Percentiles rank a stretch among this genome's conserved stretches.
Conservation (phyloP, 2,113 vertebrate species). For the Redunca redunca region DNA sequence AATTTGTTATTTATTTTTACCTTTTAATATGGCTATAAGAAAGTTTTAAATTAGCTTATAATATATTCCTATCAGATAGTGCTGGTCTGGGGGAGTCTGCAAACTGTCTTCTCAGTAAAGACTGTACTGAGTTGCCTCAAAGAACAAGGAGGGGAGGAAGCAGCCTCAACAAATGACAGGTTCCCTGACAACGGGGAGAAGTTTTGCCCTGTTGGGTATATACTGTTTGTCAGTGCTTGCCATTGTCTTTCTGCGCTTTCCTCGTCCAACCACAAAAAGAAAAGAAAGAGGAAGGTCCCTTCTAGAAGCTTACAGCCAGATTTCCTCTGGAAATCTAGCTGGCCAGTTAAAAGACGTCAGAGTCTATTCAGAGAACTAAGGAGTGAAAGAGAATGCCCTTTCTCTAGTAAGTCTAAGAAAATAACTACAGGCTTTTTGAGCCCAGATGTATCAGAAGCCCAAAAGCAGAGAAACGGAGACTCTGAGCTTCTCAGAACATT, state of each 20-base stretch:
- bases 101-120: neutral
- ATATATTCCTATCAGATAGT: neutral
- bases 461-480: neutral
- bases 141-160: neutral
- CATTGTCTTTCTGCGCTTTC: constrained; percentile 8
- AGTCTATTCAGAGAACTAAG: neutral
- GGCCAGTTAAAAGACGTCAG: neutral
- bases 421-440: neutral
- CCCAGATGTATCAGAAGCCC: neutral
- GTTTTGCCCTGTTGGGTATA: neutral
- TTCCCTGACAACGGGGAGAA: neutral
- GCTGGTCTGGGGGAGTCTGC: neutral
- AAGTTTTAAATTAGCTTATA: neutral
- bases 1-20: neutral
- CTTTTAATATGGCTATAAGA: neutral
- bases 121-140: neutral
- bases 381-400: neutral
- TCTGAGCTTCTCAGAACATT: neutral
- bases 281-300: constrained; percentile 22
- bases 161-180: neutral
- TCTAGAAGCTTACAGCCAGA: constrained; percentile 24
- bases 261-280: constrained; percentile 19
- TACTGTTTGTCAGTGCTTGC: neutral
- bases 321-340: constrained; percentile 55
- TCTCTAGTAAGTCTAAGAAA: neutral